Evolutionary conservation across 2,797 vertebrate species (phyloP).

Genomic region (Sebastes vulpes): DNA sequence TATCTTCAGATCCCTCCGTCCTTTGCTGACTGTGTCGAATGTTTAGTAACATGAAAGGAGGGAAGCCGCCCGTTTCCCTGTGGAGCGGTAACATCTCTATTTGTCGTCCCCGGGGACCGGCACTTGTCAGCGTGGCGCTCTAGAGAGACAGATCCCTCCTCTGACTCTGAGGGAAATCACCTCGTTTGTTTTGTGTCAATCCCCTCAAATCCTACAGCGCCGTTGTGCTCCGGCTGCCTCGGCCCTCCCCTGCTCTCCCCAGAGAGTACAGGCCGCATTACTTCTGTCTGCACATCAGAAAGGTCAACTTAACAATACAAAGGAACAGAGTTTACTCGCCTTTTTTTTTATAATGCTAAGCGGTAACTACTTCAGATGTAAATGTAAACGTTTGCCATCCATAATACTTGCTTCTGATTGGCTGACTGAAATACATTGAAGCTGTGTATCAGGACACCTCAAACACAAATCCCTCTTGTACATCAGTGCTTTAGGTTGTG

Average conservation of each 20-base stretch:
- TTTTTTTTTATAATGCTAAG: background rate
- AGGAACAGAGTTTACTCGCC: background rate
- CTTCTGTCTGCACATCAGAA: constrained; percentile 14
- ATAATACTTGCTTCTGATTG: background rate
- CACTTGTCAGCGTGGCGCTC: constrained; percentile 73
- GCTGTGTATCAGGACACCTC: background rate
- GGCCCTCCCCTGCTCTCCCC: constrained; percentile 41
- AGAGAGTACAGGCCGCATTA: constrained; percentile 15
- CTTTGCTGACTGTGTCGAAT: constrained; percentile 34
- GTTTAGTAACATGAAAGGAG: constrained; percentile 73
- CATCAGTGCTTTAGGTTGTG: background rate
- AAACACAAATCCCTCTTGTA: background rate
- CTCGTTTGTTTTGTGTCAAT: constrained; percentile 83
- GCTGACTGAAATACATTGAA: background rate
- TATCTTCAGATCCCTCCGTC: constrained; percentile 21
- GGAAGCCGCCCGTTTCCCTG: constrained; percentile 65
- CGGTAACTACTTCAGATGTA: background rate
- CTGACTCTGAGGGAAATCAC: constrained; percentile 74
- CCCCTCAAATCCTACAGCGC: constrained; percentile 68
- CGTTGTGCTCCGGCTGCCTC: constrained; percentile 38
- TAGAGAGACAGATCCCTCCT: constrained; percentile 65
- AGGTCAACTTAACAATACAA: constrained; percentile 30
- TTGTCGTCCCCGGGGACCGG: constrained; percentile 75
- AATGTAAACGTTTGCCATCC: background rate
- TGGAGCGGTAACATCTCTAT: constrained; percentile 81